These are phyloP conservation scores for Gulo gulo DNA, from an alignment of 2,113 vertebrate species.

Conservation along the genomic window DNA sequence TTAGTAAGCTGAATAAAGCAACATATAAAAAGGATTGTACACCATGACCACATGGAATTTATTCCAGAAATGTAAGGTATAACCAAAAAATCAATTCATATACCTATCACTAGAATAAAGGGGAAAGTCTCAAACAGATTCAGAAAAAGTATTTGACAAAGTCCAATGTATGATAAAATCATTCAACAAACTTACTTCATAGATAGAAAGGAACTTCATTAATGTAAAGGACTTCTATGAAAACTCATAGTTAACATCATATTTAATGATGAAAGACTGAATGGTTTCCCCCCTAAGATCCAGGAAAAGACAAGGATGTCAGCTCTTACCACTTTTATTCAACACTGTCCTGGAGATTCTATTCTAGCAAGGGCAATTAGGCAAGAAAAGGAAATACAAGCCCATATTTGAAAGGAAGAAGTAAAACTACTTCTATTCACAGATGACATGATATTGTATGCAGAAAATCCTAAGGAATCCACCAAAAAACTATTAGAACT, in stretches of 20 bases:
- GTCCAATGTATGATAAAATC: background rate
- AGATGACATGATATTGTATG: background rate
- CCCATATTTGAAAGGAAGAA: background rate
- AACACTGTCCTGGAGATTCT: background rate
- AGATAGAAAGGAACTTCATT: background rate
- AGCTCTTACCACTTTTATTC: background rate
- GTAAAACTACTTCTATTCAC: background rate
- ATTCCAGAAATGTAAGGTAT: background rate
- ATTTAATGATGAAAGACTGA: background rate
- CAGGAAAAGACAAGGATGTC: background rate
- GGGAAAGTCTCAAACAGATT: background rate
- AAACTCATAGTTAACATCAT: background rate
- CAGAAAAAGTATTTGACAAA: background rate
- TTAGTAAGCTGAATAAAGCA: background rate
- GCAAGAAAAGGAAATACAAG: background rate
- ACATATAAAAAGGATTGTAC: background rate
- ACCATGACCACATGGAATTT: background rate
- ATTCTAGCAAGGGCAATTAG: background rate
- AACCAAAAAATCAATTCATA: background rate
- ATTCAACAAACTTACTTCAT: background rate
- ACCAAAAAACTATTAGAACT: background rate
- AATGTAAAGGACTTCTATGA: background rate
- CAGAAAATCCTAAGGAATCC: background rate
- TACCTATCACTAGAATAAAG: background rate
- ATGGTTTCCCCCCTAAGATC: background rate